Conservation (phyloP, 1,140 invertebrate species). For the Leptopilina clavipes region DNA sequence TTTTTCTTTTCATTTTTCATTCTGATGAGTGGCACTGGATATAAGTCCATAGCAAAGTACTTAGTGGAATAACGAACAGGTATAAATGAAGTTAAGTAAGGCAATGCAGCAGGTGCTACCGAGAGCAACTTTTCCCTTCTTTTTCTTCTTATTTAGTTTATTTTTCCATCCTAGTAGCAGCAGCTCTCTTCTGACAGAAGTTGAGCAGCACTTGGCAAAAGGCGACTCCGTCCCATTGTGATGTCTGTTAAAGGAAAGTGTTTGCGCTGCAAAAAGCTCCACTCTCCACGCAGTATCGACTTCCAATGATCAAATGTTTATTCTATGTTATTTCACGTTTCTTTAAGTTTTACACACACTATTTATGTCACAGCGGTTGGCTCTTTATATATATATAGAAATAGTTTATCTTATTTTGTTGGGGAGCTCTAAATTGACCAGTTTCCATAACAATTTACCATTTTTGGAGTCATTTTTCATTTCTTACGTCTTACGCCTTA, state of each 20-base stretch:
- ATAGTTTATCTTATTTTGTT: too few relatives aligned
- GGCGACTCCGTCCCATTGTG: constrained; percentile 25
- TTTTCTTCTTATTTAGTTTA: constrained; percentile 35
- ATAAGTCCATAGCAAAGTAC: constrained; percentile 59
- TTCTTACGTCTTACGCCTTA: too few relatives aligned
- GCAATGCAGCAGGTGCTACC: constrained; percentile 60
- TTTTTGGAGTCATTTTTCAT: too few relatives aligned
- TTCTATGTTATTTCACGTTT: constrained; percentile 20
- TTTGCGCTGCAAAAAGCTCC: neutral
- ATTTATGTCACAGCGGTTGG: neutral
- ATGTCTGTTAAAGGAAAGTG: neutral
- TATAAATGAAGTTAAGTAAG: constrained; percentile 63
- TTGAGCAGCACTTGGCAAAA: constrained; percentile 44
- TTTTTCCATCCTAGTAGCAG: neutral
- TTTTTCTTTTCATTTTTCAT: constrained; percentile 9
- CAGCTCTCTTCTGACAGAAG: constrained; percentile 53
- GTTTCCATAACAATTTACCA: too few relatives aligned
- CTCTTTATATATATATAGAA: too few relatives aligned
- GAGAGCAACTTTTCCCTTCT: constrained; percentile 40
- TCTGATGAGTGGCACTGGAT: constrained; percentile 47
- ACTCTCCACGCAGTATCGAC: neutral
- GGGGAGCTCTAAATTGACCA: too few relatives aligned
- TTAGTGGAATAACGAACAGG: constrained; percentile 64
- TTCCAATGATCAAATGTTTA: constrained; percentile 16
- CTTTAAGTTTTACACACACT: constrained; percentile 4